Evolutionary conservation across 2,888 invertebrate species (phyloP), one percentile per base, ranked within the genome.

Genomic region (Alloscopus bannaensis): DNA sequence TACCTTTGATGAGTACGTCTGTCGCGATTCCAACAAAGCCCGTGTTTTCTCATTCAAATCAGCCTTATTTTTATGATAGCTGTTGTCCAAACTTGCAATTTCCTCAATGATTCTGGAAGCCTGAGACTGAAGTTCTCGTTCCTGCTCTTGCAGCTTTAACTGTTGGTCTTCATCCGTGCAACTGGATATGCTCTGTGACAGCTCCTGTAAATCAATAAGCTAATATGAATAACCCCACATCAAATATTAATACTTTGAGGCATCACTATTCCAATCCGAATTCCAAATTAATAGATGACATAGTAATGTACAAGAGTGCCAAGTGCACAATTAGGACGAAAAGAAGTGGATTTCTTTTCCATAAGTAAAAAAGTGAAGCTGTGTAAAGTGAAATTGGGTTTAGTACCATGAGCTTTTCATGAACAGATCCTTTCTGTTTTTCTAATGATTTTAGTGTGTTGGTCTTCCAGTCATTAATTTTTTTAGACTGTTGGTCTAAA

Each of bases 401-500:
- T 36, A 59, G 64, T 73, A 85, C 85, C 84, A 81, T 80, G 1
- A 85, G 73, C 47, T 83, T 82, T 28, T 77, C 78, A 68, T 79
- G 72, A 28, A 82, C 31, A 40, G 31, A 65, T 69, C 47, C 70
- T 64, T 75, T 82, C 59, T 84, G 83, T 29, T 81, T 73, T 22
- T 72, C 47, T 13, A 84, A 42, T 31, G 76, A 66, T 55, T 71
- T 69, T 18, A 69, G 64, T 11, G 83, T 71, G 69, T 77, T 81
- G 26, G 69, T 45, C 69, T 84, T 84, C 83, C 81, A 84, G 22
- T 84, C 76, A 28, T 84, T 81, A 70, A 85, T 82, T 42, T 83
- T 82, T 66, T 65, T 69, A 22, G 76, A 22, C 64, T 84, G 84
- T 3, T 69, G 65, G 13, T 75, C 69, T 8, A 85, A 59, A 59